Percentiles rank a stretch among this genome's conserved stretches.
These are phyloP conservation scores for Rhizoglyphus robini DNA, from an alignment of 1,140 invertebrate species.

Conservation along the genomic window DNA sequence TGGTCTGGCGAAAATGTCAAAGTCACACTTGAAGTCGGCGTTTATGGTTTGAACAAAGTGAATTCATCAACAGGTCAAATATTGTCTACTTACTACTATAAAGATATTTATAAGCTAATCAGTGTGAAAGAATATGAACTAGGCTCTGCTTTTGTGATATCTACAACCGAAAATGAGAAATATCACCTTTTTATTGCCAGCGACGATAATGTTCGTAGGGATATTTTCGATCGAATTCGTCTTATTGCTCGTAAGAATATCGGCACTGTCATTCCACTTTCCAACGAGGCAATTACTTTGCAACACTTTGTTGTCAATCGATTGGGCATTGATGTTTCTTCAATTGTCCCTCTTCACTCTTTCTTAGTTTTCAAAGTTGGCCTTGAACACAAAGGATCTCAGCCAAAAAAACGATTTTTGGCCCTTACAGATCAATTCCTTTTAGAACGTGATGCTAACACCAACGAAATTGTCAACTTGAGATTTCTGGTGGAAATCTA, in stretches of 20 bases:
- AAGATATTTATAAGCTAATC: slow-evolving; percentile 67
- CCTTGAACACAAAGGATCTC: slow-evolving; percentile 44
- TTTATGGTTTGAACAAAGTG: slow-evolving; percentile 74
- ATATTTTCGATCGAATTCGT: slow-evolving; percentile 67
- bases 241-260: slow-evolving; percentile 63
- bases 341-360: slow-evolving; percentile 77
- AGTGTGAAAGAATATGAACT: slow-evolving; percentile 42
- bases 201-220: slow-evolving; percentile 39
- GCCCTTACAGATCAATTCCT: slow-evolving; percentile 90
- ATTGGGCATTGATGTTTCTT: slow-evolving; percentile 74
- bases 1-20: slow-evolving; percentile 83
- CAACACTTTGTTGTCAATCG: slow-evolving; percentile 70
- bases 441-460: slow-evolving; percentile 87
- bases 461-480: slow-evolving; percentile 77
- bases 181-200: slow-evolving; percentile 22
- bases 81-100: slow-evolving; percentile 76
- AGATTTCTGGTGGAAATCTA: slow-evolving; percentile 68
- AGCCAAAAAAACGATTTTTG: slow-evolving; percentile 59
- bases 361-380: slow-evolving; percentile 79
- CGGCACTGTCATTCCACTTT: slow-evolving; percentile 64
- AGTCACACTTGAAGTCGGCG: slow-evolving; percentile 71
- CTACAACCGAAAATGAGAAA: slow-evolving; percentile 68
- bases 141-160: slow-evolving; percentile 63
- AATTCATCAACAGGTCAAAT: slow-evolving; percentile 48
- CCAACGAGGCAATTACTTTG: slow-evolving; percentile 62